phyloP scores from a whole-genome alignment of 2,797 vertebrate species.

The Sciaenops ocellatus region DNA sequence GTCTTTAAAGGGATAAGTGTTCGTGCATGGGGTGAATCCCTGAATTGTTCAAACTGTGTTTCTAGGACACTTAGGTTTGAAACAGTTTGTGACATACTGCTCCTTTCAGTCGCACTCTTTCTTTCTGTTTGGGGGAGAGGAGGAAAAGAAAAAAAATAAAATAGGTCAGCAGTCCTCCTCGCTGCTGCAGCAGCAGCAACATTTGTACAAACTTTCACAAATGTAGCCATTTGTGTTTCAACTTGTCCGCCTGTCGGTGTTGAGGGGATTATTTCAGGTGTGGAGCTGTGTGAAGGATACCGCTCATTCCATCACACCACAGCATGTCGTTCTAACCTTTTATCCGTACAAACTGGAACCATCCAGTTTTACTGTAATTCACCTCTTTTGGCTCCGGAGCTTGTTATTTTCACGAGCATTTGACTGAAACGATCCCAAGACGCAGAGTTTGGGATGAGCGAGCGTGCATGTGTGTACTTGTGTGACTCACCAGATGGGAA shows the following conservation, averaged over 20 bases:
- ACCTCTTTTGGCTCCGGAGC: slow-evolving; percentile 38
- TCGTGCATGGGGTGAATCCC: background rate
- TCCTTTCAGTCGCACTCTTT: slow-evolving; percentile 23
- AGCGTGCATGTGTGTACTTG: slow-evolving; percentile 62
- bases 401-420: slow-evolving; percentile 43
- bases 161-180: slow-evolving; percentile 36
- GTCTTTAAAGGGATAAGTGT: background rate
- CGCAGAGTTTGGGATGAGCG: slow-evolving; percentile 56
- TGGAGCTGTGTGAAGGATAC: slow-evolving; percentile 39
- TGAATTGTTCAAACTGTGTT: background rate
- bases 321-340: slow-evolving; percentile 16
- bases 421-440: slow-evolving; percentile 50
- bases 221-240: slow-evolving; percentile 61
- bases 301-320: slow-evolving; percentile 46
- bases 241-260: slow-evolving; percentile 56
- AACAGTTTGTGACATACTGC: background rate
- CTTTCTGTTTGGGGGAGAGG: slow-evolving; percentile 7
- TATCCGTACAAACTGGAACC: slow-evolving; percentile 12
- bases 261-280: slow-evolving; percentile 26
- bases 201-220: slow-evolving; percentile 46
- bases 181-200: background rate
- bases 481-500: slow-evolving; percentile 75
- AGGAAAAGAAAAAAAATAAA: background rate
- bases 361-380: slow-evolving; percentile 9
- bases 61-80: background rate